Conservation (phyloP, 2,888 invertebrate species). For the Rotaria socialis region DNA sequence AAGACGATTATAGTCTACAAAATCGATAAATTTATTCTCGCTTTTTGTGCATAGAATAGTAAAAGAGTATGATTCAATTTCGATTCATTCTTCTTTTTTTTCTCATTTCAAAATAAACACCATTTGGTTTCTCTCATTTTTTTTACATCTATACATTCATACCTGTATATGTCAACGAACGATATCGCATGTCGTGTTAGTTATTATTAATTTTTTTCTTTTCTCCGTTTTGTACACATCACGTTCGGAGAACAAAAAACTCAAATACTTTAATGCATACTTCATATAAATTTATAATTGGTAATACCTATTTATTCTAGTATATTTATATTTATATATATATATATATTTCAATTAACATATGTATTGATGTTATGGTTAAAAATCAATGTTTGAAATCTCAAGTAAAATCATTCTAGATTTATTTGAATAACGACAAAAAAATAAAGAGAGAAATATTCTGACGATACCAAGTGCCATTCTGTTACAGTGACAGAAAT, state of each 20-base stretch:
- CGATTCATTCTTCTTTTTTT: neutral
- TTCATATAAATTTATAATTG: neutral
- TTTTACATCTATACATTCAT: neutral
- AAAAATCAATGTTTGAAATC: neutral
- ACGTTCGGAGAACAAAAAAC: neutral
- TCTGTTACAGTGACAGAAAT: neutral
- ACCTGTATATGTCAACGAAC: slow-evolving; percentile 10
- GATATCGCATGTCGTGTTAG: slow-evolving; percentile 12
- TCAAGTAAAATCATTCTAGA: neutral
- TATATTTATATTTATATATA: neutral
- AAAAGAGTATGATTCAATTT: slow-evolving; percentile 6
- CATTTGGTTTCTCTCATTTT: neutral
- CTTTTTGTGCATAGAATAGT: slow-evolving; percentile 23
- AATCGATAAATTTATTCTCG: neutral
- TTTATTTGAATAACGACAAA: neutral
- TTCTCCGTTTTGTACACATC: neutral
- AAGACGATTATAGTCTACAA: slow-evolving; percentile 18
- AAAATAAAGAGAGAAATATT: neutral
- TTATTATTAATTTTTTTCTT: neutral
- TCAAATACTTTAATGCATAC: neutral
- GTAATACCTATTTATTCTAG: neutral
- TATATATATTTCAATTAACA: neutral
- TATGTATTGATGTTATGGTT: neutral
- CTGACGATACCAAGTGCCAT: neutral
- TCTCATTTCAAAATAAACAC: neutral